These are phyloP conservation scores for Hemicentrotus pulcherrimus DNA, from an alignment of 35 echinoderm and acorn worm species.

Conservation along the genomic window DNA sequence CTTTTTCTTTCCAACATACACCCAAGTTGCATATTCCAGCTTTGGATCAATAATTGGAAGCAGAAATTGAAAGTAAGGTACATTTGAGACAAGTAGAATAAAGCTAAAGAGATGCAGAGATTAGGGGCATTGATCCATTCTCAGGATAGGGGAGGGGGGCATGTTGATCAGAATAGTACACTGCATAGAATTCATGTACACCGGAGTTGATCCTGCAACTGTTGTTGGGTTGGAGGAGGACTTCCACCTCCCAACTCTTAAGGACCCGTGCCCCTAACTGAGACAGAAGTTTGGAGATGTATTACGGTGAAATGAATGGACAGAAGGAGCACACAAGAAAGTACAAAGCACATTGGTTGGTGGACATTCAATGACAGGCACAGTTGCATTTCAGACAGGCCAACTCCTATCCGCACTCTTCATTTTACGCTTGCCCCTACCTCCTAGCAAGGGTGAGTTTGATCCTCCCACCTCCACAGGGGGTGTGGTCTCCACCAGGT, in stretches of 20 bases:
- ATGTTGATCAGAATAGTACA: not conserved
- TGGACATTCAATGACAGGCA: not conserved
- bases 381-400: constrained; percentile 15
- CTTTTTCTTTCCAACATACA: not conserved
- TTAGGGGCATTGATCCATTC: too few relatives aligned
- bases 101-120: too few relatives aligned
- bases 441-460: constrained; percentile 32
- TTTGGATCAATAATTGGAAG: not conserved
- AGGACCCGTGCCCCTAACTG: not conserved
- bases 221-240: not conserved
- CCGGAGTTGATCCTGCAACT: not conserved
- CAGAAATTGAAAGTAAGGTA: not conserved
- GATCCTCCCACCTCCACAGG: constrained; percentile 29
- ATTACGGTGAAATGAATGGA: not conserved
- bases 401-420: constrained; percentile 40
- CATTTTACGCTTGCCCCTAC: constrained; percentile 35
- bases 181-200: not conserved
- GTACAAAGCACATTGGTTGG: not conserved
- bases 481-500: constrained; percentile 48
- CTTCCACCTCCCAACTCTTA: not conserved
- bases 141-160: not conserved
- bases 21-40: not conserved
- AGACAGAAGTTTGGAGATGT: not conserved
- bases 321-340: not conserved
- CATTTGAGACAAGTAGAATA: too few relatives aligned